These are phyloP conservation scores for Volucella inanis DNA, from an alignment of 2,888 invertebrate genomes.

Conservation along the genomic window DNA sequence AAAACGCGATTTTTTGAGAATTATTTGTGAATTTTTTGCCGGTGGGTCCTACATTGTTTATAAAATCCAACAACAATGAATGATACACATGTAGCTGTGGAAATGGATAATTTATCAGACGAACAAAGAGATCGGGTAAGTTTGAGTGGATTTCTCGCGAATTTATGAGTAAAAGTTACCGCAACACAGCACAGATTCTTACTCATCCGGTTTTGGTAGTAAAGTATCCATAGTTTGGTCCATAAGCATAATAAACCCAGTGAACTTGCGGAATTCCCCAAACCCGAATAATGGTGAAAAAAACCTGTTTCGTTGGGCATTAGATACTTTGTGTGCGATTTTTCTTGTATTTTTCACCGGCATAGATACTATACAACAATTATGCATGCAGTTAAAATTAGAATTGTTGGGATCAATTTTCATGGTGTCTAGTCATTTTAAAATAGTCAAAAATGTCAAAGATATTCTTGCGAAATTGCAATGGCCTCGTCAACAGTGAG, in stretches of 20 bases:
- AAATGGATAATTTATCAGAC: constrained; percentile 50
- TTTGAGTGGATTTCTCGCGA: background rate
- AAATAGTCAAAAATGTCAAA: too few relatives aligned
- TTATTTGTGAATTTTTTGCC: constrained; percentile 9
- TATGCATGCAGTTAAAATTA: background rate
- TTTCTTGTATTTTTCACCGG: background rate
- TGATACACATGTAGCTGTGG: constrained; percentile 40
- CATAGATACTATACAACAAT: background rate
- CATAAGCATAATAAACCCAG: background rate
- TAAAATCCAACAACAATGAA: constrained; percentile 25
- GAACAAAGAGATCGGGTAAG: constrained; percentile 56
- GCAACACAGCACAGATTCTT: constrained; percentile 5
- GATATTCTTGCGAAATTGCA: too few relatives aligned
- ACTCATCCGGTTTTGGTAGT: background rate
- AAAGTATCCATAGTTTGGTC: background rate
- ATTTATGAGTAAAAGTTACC: constrained; percentile 1
- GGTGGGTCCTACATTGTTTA: background rate
- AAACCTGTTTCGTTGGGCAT: constrained; percentile 3
- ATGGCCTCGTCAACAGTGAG: too few relatives aligned
- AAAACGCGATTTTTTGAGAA: background rate
- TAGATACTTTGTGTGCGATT: background rate
- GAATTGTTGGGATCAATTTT: background rate
- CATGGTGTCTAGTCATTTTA: too few relatives aligned
- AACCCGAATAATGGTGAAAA: background rate
- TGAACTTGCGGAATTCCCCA: constrained; percentile 16